phyloP scores from a whole-genome alignment of 1,140 invertebrate genomes.

The Colletes gigas region DNA sequence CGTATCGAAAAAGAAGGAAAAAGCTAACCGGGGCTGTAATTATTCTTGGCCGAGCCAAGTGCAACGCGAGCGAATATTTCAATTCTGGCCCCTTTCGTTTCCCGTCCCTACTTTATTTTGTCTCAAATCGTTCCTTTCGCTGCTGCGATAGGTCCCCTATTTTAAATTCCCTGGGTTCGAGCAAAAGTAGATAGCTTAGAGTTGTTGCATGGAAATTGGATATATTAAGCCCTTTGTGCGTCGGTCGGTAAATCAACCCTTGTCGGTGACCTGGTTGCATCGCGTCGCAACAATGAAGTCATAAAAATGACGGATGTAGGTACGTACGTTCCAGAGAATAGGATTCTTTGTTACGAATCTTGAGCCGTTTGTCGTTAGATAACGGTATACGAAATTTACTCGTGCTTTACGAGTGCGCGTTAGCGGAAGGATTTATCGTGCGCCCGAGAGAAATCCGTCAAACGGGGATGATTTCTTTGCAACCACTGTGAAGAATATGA shows the following conservation, averaged over 20 bases:
- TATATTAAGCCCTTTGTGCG: constrained; percentile 20
- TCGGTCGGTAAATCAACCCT: constrained; percentile 3
- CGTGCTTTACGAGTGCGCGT: neutral
- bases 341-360: neutral
- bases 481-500: too few species aligned
- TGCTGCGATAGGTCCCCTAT: neutral
- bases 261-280: neutral
- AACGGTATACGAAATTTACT: neutral
- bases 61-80: neutral
- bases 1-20: neutral
- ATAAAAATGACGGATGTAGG: constrained; percentile 5
- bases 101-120: neutral
- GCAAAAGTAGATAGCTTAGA: neutral
- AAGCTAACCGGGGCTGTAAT: neutral
- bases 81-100: neutral
- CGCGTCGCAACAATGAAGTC: neutral
- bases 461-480: too few species aligned
- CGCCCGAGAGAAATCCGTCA: too few species aligned
- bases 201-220: constrained; percentile 16
- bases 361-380: neutral
- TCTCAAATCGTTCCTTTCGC: neutral
- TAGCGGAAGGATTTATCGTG: neutral
- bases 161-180: neutral
- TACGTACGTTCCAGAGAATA: neutral
- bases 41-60: neutral